phyloP scores from a whole-genome alignment of 2,888 invertebrate species.

The Dromius quadrimaculatus region DNA sequence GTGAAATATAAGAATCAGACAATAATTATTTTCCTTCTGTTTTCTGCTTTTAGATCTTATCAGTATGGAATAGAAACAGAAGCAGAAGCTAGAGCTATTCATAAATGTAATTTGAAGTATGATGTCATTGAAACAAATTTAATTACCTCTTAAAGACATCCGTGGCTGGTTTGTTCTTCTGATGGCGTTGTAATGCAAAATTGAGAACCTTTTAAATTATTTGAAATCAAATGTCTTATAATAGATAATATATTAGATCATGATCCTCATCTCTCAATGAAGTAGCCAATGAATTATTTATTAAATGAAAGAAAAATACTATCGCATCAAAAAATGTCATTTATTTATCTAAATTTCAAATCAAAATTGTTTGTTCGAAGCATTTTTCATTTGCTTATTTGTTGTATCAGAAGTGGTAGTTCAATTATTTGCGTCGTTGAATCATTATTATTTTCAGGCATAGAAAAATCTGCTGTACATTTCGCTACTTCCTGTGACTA shows the following conservation, averaged over 20 bases:
- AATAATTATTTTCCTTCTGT: background rate
- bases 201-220: conserved; percentile 5
- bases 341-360: too few species aligned
- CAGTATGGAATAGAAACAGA: conserved; percentile 35
- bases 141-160: conserved; percentile 38
- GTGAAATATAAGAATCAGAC: too few species aligned
- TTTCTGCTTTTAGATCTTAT: conserved; percentile 3
- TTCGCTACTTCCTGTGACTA: conserved; percentile 1
- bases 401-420: too few species aligned
- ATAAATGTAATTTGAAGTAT: conserved; percentile 10
- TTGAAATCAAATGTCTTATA: conserved; percentile 43
- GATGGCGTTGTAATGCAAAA: conserved; percentile 43
- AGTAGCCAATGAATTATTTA: background rate
- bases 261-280: background rate
- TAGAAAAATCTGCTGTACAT: conserved; percentile 2
- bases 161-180: conserved; percentile 40
- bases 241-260: conserved; percentile 11
- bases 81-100: conserved; percentile 15
- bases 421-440: too few species aligned
- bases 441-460: background rate
- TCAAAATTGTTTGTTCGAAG: too few species aligned
- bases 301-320: too few species aligned
- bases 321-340: too few species aligned
- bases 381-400: too few species aligned
- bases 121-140: conserved; percentile 27